Evolutionary conservation across 2,113 vertebrate genomes (phyloP).

Genomic region (Eclectus roratus): DNA sequence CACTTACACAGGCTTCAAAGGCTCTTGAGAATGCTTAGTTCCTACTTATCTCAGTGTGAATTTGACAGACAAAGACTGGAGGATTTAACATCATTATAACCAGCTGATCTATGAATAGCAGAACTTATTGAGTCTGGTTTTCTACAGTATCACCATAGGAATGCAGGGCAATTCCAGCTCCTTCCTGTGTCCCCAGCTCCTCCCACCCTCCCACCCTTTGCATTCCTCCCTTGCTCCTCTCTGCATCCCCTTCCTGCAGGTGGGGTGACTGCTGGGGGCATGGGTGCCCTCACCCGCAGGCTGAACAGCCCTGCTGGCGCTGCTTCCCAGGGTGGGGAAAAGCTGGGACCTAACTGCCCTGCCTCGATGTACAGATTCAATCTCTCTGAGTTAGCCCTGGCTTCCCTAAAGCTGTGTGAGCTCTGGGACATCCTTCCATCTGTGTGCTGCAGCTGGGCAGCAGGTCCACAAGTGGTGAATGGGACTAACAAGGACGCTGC

Average conservation of each 20-base stretch:
- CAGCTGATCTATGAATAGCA: not conserved
- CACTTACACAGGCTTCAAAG: not conserved
- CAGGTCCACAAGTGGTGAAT: not conserved
- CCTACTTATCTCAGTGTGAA: constrained; percentile 1
- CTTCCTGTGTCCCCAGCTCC: not conserved
- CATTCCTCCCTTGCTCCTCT: not conserved
- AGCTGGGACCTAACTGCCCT: not conserved
- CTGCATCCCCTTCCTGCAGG: not conserved
- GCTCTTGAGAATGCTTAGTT: not conserved
- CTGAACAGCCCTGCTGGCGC: not conserved
- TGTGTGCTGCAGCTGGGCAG: accelerated
- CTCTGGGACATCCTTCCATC: not conserved
- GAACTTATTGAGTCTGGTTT: constrained; percentile 4
- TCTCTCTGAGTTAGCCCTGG: not conserved
- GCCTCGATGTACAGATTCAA: not conserved
- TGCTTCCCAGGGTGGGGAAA: not conserved
- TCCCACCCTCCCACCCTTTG: not conserved
- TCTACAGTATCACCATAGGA: not conserved
- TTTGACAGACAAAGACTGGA: constrained; percentile 4
- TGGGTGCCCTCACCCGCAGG: accelerated
- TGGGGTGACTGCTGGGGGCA: not conserved
- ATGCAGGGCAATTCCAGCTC: not conserved
- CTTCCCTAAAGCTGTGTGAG: not conserved
- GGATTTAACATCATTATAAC: constrained; percentile 12
- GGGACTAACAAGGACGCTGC: accelerated